Base-by-base conservation (phyloP, 2,113 vertebrate species). In the Pelmatolapia mariae region DNA sequence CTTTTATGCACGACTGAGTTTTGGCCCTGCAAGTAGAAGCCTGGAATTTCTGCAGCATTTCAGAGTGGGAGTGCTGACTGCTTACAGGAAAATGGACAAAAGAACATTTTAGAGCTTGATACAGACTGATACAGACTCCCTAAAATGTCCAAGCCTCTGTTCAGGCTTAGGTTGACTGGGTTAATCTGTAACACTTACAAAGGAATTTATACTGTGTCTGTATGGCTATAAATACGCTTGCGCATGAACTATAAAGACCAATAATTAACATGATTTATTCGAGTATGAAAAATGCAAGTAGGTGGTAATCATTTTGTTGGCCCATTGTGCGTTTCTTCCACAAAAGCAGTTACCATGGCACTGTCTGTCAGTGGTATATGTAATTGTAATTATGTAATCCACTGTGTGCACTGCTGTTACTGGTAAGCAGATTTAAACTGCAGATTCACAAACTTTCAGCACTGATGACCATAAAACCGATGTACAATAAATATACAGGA, bases 11-110 rank as follows among this genome's bases (percentile, higher is more conserved):
- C n/a, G 13, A 18, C 45, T 86, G 47, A 57, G 38, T 56, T 79
- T 82, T 24, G 3, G 68, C 38, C 33, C 29, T 24, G 40, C 13
- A 80, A 26, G 86, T 26, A 86, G 50, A 45, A 57, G 26, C 11
- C 43, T 80, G 81, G 40, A 61, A 53, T 89, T 56, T 73, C 45
- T 80, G 54, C 57, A 68, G 53, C 53, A 50, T 86, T 57, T 73
- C 43, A 38, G 71, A 52, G 88, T 91, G 82, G 90, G 91, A 91
- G 84, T 80, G 87, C 59, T 80, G 85, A 87, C 26, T 56, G 29
- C 15, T 87, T 15, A 33, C 63, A 52, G 63, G 40, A 61, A 84
- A 81, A 79, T 36, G 29, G 56, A 29, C 38, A 57, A 56, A 47
- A 86, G 53, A 92, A 83, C 31, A 66, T 78, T 86, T 54, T 13